Evolutionary conservation across 2,888 invertebrate genomes (phyloP), one percentile per base, ranked within the genome.

Genomic region (Xestia xanthographa): DNA sequence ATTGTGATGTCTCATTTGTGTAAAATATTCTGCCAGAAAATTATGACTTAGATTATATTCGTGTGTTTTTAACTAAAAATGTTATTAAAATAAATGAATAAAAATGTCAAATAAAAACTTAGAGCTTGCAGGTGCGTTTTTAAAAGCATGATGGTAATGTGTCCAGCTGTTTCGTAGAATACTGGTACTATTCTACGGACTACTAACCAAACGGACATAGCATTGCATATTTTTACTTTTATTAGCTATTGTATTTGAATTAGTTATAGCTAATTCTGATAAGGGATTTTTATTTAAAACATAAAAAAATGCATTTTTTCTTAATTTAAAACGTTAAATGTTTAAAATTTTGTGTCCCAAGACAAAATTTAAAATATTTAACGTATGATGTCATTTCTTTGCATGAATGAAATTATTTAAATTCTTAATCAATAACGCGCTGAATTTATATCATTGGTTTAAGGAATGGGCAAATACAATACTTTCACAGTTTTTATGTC

Each of bases 151-250:
- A n/a, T 65, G 62, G 20, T 69, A 62, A 79, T 66, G 41, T 58
- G 56, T 76, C 62, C 85, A 85, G 87, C 80, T 85, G 87, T 76
- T 84, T 78, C 56, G 38, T 66, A 83, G 75, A 77, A 85, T 66
- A 20, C n/a, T n/a, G n/a, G n/a, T n/a, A n/a, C n/a, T n/a, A n/a
- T n/a, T n/a, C n/a, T n/a, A n/a, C n/a, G n/a, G n/a, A n/a, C n/a
- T n/a, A n/a, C n/a, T n/a, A n/a, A 75, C 66, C 48, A 79, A 77
- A 75, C 66, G 43, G 72, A 84, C 75, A 43, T 75, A 76, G 1
- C 67, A 76, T 69, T 79, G 74, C 79, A 85, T 88, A 83, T 80
- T 77, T 80, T 72, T 66, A 77, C 72, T 86, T 85, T 76, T 80
- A 80, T 81, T 85, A 79, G 62, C 84, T n/a, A n/a, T n/a, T n/a